Evolutionary conservation across 2,888 invertebrate species (phyloP).

Genomic region (Malachius bipustulatus): DNA sequence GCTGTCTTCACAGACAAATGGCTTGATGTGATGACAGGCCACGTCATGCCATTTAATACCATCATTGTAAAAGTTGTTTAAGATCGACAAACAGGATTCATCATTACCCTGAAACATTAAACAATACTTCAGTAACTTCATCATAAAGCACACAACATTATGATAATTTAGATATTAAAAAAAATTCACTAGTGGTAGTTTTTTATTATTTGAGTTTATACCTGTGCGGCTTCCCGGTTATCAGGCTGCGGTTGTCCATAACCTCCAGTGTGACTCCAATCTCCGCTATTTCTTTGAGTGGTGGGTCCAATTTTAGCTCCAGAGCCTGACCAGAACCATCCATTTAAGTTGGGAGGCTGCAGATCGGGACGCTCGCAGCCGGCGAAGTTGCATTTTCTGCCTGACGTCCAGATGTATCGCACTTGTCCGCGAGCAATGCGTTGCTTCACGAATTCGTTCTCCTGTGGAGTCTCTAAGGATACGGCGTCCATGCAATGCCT

Average conservation of each 20-base stretch:
- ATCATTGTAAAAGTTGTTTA: slow-evolving; percentile 87
- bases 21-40: slow-evolving; percentile 75
- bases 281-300: slow-evolving; percentile 76
- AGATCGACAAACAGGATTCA: slow-evolving; percentile 77
- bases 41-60: slow-evolving; percentile 82
- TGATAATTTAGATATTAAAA: no score
- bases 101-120: slow-evolving; percentile 60
- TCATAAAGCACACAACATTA: no score
- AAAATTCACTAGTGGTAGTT: background rate
- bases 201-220: slow-evolving; percentile 28
- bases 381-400: slow-evolving; percentile 84
- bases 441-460: slow-evolving; percentile 84
- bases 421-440: slow-evolving; percentile 68
- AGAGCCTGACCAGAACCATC: slow-evolving; percentile 92
- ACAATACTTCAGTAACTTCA: no score
- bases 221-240: slow-evolving; percentile 82
- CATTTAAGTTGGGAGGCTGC: slow-evolving; percentile 74
- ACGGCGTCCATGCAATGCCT: slow-evolving; percentile 91
- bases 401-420: slow-evolving; percentile 85
- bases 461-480: slow-evolving; percentile 79
- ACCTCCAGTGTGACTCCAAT: slow-evolving; percentile 82
- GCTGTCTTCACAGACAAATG: slow-evolving; percentile 84
- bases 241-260: slow-evolving; percentile 81
- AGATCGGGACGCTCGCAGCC: slow-evolving; percentile 74
- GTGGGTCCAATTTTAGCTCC: slow-evolving; percentile 86